A percentile compares a stretch with the other conserved stretches of the same genome.
phyloP scores from a whole-genome alignment of 2,113 vertebrate species.

The Myotis davidii region DNA sequence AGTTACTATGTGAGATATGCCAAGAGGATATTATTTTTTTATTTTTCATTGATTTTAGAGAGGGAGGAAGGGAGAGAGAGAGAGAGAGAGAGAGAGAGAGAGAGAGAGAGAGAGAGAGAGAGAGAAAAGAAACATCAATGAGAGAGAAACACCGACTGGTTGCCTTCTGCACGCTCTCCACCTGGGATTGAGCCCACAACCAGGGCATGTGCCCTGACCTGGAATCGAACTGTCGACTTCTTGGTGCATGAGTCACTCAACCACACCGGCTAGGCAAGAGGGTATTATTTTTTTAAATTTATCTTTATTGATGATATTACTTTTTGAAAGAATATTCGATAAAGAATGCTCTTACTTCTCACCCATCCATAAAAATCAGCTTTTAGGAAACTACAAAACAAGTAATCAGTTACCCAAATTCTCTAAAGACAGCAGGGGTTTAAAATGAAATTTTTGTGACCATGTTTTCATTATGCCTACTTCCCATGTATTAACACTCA shows the following conservation, averaged over 20 bases:
- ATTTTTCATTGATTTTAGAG: too few species aligned
- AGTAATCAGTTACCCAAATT: background rate
- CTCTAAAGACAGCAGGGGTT: background rate
- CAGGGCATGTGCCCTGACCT: too few species aligned
- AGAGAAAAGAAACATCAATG: too few species aligned
- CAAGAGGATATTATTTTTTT: background rate
- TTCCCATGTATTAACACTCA: background rate
- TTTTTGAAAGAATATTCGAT: constrained; percentile 37
- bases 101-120: too few species aligned
- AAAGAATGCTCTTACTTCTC: constrained; percentile 29
- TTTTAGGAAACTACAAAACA: constrained; percentile 1
- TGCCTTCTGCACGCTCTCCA: too few species aligned
- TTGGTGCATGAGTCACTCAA: too few species aligned
- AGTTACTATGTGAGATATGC: background rate
- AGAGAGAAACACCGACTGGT: too few species aligned
- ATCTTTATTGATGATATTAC: background rate
- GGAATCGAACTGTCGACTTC: too few species aligned
- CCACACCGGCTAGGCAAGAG: background rate
- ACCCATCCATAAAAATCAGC: background rate
- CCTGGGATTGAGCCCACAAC: too few species aligned
- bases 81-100: too few species aligned
- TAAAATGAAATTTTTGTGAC: background rate
- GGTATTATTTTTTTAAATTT: background rate
- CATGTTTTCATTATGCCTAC: background rate
- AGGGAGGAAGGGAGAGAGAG: too few species aligned